phyloP scores from a whole-genome alignment of 2,797 vertebrate genomes.

The Furcifer pardalis region DNA sequence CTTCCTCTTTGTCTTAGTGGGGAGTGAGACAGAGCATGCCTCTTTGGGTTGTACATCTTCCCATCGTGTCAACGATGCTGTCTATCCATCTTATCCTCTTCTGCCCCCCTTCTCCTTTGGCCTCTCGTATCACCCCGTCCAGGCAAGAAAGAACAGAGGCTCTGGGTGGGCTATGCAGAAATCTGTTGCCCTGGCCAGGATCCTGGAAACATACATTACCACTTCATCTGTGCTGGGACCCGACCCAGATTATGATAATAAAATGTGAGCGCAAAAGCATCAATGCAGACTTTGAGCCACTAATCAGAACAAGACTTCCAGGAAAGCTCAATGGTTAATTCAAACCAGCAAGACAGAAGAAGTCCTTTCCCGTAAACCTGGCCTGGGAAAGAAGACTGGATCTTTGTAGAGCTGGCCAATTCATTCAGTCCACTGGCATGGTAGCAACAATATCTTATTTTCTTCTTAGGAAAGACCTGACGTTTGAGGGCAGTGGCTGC shows the following conservation, averaged over 20 bases:
- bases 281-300: slow-evolving; percentile 47
- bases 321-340: slow-evolving; percentile 36
- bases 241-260: slow-evolving; percentile 51
- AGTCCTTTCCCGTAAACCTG: background rate
- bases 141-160: background rate
- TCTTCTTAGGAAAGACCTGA: too few species aligned
- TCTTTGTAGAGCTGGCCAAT: background rate
- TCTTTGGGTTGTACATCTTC: background rate
- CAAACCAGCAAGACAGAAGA: slow-evolving; percentile 38
- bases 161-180: background rate
- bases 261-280: slow-evolving; percentile 59
- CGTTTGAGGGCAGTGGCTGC: too few species aligned
- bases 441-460: too few species aligned
- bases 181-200: background rate
- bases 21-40: background rate
- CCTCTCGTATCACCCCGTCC: background rate
- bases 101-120: too few species aligned
- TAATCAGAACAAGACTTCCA: slow-evolving; percentile 53
- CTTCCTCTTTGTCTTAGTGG: background rate
- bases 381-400: background rate
- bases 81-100: too few species aligned
- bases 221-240: slow-evolving; percentile 30
- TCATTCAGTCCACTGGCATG: too few species aligned
- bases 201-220: slow-evolving; percentile 3
- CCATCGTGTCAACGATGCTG: too few species aligned